phyloP scores from a whole-genome alignment of 2,888 invertebrate species.

The Pogonocherus hispidulus region DNA sequence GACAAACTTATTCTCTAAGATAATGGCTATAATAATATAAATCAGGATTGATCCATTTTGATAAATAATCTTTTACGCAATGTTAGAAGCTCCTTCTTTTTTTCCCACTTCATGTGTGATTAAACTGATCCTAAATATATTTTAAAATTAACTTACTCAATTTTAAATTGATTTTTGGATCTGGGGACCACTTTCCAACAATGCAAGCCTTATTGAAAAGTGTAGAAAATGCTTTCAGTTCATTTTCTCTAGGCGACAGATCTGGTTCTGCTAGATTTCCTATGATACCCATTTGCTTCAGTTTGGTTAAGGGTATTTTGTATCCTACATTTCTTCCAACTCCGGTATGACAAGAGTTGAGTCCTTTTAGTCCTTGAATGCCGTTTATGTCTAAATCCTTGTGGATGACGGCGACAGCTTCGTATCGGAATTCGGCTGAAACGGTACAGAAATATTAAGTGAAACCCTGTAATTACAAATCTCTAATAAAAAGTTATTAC shows the following conservation, averaged over 20 bases:
- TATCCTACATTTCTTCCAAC: constrained; percentile 91
- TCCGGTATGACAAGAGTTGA: constrained; percentile 90
- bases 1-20: too few relatives aligned
- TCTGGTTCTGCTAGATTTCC: constrained; percentile 78
- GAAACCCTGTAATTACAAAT: too few relatives aligned
- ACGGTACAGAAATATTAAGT: constrained; percentile 44
- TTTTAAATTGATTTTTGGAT: constrained; percentile 78
- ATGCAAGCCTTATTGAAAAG: constrained; percentile 89
- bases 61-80: too few relatives aligned
- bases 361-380: constrained; percentile 79
- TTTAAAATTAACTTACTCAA: constrained; percentile 86
- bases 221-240: constrained; percentile 83
- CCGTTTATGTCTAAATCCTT: constrained; percentile 80
- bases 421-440: constrained; percentile 84
- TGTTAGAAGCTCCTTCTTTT: too few relatives aligned
- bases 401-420: constrained; percentile 85
- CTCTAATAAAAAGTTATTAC: too few relatives aligned
- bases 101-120: too few relatives aligned
- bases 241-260: constrained; percentile 82
- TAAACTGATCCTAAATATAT: too few relatives aligned
- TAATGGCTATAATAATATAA: too few relatives aligned
- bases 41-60: too few relatives aligned
- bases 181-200: constrained; percentile 87
- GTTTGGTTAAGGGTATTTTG: constrained; percentile 83
- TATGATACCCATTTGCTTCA: constrained; percentile 80